Conservation (phyloP, 2,113 vertebrate genomes). For the Neolamprologus cancellatus region DNA sequence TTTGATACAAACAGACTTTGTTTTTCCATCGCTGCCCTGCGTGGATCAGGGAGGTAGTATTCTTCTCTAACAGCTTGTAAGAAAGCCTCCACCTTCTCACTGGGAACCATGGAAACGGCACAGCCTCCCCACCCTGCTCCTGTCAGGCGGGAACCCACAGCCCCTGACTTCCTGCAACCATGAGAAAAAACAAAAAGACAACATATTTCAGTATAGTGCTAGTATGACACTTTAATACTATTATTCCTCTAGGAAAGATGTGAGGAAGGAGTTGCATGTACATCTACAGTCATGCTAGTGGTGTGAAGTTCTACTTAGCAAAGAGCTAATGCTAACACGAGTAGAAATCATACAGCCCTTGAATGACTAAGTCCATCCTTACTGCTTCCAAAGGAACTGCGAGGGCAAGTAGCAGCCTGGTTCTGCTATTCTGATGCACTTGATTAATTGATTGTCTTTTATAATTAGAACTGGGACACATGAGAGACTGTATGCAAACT, state of each 20-base stretch:
- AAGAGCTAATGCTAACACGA: not conserved
- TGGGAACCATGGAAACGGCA: slow-evolving; percentile 89
- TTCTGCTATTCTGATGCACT: not conserved
- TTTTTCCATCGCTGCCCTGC: slow-evolving; percentile 63
- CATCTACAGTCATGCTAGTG: not conserved
- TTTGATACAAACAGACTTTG: slow-evolving; percentile 86
- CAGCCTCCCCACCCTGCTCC: slow-evolving; percentile 98
- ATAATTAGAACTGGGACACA: not conserved
- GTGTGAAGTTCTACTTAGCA: not conserved
- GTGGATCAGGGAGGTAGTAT: slow-evolving; percentile 75
- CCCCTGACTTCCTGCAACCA: slow-evolving; percentile 81
- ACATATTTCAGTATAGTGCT: not conserved
- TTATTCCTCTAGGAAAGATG: not conserved
- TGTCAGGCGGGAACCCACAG: slow-evolving; percentile 88
- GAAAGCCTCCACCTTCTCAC: slow-evolving; percentile 78
- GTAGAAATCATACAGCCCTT: not conserved
- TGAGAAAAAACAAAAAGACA: slow-evolving; percentile 14
- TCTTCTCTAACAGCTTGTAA: slow-evolving; percentile 76
- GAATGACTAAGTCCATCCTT: not conserved
- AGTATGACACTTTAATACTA: not conserved
- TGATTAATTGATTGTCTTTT: not conserved
- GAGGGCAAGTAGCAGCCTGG: not conserved
- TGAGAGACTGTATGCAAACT: not conserved
- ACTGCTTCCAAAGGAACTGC: not conserved
- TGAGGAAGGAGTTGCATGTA: not conserved